A percentile compares a stretch with the other conserved stretches of the same genome.
Evolutionary conservation across 2,888 invertebrate species (phyloP).

Genomic region (Ormyrus pomaceus): DNA sequence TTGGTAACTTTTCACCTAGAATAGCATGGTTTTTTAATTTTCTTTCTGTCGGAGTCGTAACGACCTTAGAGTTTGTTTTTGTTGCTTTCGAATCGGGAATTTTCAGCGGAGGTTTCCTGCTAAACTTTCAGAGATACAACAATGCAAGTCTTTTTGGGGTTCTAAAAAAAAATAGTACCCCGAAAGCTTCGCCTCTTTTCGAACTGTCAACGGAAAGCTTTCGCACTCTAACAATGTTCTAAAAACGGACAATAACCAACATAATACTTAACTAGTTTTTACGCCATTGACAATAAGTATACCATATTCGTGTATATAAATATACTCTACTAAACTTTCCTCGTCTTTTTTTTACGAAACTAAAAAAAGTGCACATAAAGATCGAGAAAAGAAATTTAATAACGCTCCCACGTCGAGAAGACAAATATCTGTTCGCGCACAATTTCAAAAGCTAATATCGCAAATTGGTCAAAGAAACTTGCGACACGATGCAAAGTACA

Average conservation of each 20-base stretch:
- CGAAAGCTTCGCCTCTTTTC: slow-evolving; percentile 13
- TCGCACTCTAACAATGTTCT: background rate
- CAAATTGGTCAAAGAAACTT: slow-evolving; percentile 31
- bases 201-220: slow-evolving; percentile 24
- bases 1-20: slow-evolving; percentile 20
- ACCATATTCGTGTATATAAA: too few species aligned
- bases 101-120: slow-evolving; percentile 18
- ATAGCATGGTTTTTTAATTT: slow-evolving; percentile 32
- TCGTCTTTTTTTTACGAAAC: background rate
- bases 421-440: background rate
- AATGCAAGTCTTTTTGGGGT: slow-evolving; percentile 6
- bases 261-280: too few species aligned
- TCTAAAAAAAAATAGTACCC: background rate
- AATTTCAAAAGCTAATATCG: background rate
- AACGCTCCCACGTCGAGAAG: background rate
- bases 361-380: background rate
- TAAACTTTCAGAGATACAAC: background rate
- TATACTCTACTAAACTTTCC: background rate
- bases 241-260: slow-evolving; percentile 3
- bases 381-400: background rate
- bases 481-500: slow-evolving; percentile 48
- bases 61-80: background rate
- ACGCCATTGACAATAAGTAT: too few species aligned
- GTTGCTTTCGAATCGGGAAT: slow-evolving; percentile 46
- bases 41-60: slow-evolving; percentile 8